These are phyloP conservation scores for Neoarius graeffei DNA, from an alignment of 2,113 vertebrate genomes.

Conservation along the genomic window DNA sequence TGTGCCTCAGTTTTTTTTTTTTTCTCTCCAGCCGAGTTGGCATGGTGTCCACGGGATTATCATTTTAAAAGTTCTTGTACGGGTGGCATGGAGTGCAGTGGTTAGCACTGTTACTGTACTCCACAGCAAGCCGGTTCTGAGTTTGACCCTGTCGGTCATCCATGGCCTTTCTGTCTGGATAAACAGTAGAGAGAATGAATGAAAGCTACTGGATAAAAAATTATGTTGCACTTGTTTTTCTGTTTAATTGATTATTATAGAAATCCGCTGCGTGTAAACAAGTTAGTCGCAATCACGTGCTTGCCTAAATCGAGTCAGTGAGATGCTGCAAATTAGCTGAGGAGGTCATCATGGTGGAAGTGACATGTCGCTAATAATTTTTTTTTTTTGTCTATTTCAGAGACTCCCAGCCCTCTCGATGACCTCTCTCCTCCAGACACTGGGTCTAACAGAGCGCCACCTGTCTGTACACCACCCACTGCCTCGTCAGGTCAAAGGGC, in stretches of 20 bases:
- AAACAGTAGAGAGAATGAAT: no score
- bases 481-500: conserved; percentile 36
- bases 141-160: no score
- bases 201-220: neutral
- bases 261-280: neutral
- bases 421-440: conserved; percentile 2
- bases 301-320: neutral
- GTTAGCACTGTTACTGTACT: no score
- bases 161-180: no score
- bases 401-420: conserved; percentile 27
- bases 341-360: neutral
- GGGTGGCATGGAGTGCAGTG: no score
- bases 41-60: neutral
- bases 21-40: neutral
- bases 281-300: neutral
- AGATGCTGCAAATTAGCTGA: neutral
- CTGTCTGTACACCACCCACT: conserved; percentile 55
- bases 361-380: neutral
- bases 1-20: neutral
- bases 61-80: neutral
- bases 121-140: no score
- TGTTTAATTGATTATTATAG: neutral
- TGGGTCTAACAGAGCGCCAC: conserved; percentile 30
- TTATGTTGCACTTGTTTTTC: neutral
- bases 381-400: conserved; percentile 16